Evolutionary conservation across 1,140 invertebrate genomes (phyloP), one percentile per base, ranked within the genome.

Genomic region (Camponotus pennsylvanicus): DNA sequence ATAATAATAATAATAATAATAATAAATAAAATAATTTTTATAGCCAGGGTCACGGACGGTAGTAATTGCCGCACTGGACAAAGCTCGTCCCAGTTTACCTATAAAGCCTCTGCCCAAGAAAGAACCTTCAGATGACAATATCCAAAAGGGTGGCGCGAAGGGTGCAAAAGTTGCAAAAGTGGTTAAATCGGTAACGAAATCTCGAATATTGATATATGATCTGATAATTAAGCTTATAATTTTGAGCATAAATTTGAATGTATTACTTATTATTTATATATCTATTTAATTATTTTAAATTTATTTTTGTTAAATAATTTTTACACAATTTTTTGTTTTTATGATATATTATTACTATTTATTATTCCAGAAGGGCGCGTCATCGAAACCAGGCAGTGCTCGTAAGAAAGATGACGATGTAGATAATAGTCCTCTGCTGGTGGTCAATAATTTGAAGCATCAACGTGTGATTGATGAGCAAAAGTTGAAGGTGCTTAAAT

Each of bases 401-500:
- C 96, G 97, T 42, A 98, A 98, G 92, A 98, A 98, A 92, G 98
- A 98, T 13, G 98, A 99, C 66, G 98, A 99, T 88, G 96, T 97
- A 5, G 98, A 98, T 90, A 97, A 96, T 1, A 97, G 97, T 27
- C 98, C 98, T 0, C 93, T 98, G 0, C 95, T 99, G 66, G 97
- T 97, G n/a, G 96, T 97, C 1, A 99, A 98, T 92, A 98, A 97
- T 91, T 95, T 98, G 32, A 99, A 99, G 94, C 98, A 98, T 93
- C 98, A 99, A 94, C 96, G 99, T 64, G 96, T 98, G 42, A 97
- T 98, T 32, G 98, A 99, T 93, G 98, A 99, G 93, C 98, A 98
- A 91, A 98, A 98, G 94, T 95, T 99, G 37, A 98, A 98, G 93
- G 97, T 98, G 1, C 95, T 99, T 3, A 99, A 99, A 94, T 99